phyloP scores from a whole-genome alignment of 2,888 invertebrate genomes.

The Microplitis deprimator region DNA sequence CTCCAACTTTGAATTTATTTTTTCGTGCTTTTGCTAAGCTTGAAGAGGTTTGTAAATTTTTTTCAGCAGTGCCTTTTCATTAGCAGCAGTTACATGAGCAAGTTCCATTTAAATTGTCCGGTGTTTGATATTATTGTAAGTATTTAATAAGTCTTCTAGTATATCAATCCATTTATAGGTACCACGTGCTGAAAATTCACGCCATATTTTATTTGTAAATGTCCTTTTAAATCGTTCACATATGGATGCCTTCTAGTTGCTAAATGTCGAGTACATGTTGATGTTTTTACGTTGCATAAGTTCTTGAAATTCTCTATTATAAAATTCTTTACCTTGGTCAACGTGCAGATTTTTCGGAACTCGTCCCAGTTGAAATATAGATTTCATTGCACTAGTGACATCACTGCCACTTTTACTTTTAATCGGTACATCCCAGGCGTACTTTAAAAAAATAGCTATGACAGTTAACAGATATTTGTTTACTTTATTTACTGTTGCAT shows the following conservation, averaged over 20 bases:
- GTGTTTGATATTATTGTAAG: constrained; percentile 47
- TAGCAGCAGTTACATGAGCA: constrained; percentile 60
- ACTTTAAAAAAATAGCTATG: too few relatives aligned
- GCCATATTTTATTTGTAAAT: constrained; percentile 56
- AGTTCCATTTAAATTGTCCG: constrained; percentile 62
- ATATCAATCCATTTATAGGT: constrained; percentile 51
- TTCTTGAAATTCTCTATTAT: constrained; percentile 44
- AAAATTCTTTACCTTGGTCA: constrained; percentile 53
- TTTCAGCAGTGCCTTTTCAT: constrained; percentile 45
- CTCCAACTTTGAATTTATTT: constrained; percentile 54
- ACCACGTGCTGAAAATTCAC: constrained; percentile 47
- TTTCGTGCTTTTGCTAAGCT: background rate
- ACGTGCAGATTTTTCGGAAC: constrained; percentile 49
- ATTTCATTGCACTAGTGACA: constrained; percentile 43
- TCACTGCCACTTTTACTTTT: too few relatives aligned
- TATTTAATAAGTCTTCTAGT: constrained; percentile 37
- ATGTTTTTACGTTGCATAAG: constrained; percentile 43
- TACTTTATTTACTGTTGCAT: too few relatives aligned
- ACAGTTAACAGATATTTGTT: too few relatives aligned
- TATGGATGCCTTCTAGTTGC: constrained; percentile 57
- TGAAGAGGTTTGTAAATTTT: background rate
- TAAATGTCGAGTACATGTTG: constrained; percentile 48
- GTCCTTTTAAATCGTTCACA: constrained; percentile 59
- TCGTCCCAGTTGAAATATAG: constrained; percentile 22
- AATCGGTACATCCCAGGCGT: too few relatives aligned